Evolutionary conservation across 2,113 vertebrate genomes (phyloP), one percentile per base, ranked within the genome.

Genomic region (Cynoglossus semilaevis): DNA sequence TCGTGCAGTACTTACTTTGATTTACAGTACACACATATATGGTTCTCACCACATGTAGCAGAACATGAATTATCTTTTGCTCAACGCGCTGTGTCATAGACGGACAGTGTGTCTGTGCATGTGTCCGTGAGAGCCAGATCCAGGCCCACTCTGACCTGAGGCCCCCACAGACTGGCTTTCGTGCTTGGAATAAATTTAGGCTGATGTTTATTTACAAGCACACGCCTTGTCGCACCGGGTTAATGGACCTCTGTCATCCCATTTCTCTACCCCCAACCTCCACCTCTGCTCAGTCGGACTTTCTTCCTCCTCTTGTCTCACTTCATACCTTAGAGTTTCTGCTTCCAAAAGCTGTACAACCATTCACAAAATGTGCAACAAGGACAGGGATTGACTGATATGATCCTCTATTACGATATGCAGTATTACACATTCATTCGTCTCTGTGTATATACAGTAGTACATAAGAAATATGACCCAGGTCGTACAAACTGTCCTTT

Each of bases 161-260:
- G 85, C 77, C 79, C 74, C 54, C 61, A 49, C 49, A 35, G 80
- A 85, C 77, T 81, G 63, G 77, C 72, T 70, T 83, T 70, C 77
- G 68, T 85, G 80, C 78, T 82, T 50, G 14, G 85, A 89, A 88
- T 84, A 88, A 87, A 88, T 79, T 82, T 64, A 46, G 76, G 67
- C 72, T 85, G 84, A 90, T 89, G 83, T 88, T 89, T 89, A 89
- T 89, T 89, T 88, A 88, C 83, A 75, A 88, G 81, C 77, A 79
- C 85, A 89, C 74, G 85, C 83, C 82, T 80, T 65, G 83, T 89
- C 85, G 59, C 83, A 83, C 88, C 87, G 87, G 89, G 87, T 89
- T 89, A 89, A 34, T 63, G 81, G 80, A 74, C 72, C 80, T 72
- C 77, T 82, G 68, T 29, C 22, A 29, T 29, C 22, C 22, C 22